Conservation (phyloP, 2,797 vertebrate species). For the Girardinus metallicus region DNA sequence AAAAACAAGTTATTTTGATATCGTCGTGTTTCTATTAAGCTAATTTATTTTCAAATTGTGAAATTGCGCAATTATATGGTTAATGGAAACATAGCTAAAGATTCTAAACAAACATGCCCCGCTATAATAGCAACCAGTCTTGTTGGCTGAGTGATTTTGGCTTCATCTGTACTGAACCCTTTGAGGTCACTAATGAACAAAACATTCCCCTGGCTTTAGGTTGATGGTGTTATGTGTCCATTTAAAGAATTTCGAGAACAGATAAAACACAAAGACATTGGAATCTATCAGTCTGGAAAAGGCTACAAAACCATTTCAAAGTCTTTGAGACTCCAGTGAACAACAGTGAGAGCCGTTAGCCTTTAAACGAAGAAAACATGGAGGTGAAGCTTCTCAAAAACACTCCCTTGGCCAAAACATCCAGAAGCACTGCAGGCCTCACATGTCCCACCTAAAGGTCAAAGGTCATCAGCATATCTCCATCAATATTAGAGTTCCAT, state of each 20-base stretch:
- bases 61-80: too few relatives aligned
- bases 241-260: not conserved
- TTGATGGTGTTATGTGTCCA: not conserved
- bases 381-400: not conserved
- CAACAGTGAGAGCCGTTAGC: not conserved
- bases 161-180: not conserved
- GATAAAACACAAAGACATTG: not conserved
- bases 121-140: not conserved
- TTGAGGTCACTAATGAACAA: not conserved
- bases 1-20: too few relatives aligned
- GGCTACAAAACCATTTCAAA: not conserved
- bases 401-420: too few relatives aligned
- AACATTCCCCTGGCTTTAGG: not conserved
- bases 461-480: not conserved
- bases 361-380: not conserved
- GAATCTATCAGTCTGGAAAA: not conserved
- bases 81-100: too few relatives aligned
- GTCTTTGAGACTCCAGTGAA: not conserved
- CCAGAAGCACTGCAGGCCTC: not conserved
- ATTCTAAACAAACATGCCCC: not conserved
- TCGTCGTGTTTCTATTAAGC: too few relatives aligned
- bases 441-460: not conserved
- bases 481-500: not conserved
- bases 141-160: not conserved
- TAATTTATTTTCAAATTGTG: too few relatives aligned